phyloP scores from a whole-genome alignment of 2,888 invertebrate species.

The Apomyelois bistriatella region DNA sequence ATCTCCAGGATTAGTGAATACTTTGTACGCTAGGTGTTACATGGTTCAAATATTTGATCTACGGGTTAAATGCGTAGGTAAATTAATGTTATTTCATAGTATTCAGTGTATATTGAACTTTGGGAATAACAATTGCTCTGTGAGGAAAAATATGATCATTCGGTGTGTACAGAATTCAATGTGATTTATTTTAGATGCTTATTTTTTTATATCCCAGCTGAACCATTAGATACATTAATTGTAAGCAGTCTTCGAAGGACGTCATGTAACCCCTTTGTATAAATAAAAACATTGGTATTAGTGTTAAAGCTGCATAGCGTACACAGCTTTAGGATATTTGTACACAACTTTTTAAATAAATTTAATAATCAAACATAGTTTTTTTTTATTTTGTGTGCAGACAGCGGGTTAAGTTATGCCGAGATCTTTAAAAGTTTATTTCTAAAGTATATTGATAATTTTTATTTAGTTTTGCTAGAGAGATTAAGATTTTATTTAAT shows the following conservation, averaged over 20 bases:
- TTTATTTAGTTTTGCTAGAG: too few relatives aligned
- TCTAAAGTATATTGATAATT: too few relatives aligned
- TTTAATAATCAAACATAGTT: constrained; percentile 35
- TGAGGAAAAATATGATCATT: background rate
- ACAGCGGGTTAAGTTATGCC: too few relatives aligned
- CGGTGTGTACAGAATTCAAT: constrained; percentile 23
- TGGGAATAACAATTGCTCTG: background rate
- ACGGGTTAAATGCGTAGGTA: background rate
- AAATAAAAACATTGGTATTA: constrained; percentile 31
- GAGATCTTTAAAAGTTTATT: too few relatives aligned
- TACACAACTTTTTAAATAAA: constrained; percentile 72
- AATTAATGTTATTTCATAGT: background rate
- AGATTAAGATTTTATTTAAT: too few relatives aligned
- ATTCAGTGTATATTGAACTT: background rate
- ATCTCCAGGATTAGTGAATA: background rate
- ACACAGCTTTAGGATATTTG: constrained; percentile 68
- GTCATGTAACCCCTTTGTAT: constrained; percentile 27
- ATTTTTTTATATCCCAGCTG: constrained; percentile 9
- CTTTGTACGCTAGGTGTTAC: background rate
- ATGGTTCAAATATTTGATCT: background rate
- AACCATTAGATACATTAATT: background rate
- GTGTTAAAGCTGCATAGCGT: constrained; percentile 42
- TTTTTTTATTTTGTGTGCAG: constrained; percentile 2
- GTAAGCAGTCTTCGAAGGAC: background rate
- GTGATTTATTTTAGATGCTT: constrained; percentile 13